phyloP scores from a whole-genome alignment of 2,888 invertebrate species.

The Gymnosoma rotundatum region DNA sequence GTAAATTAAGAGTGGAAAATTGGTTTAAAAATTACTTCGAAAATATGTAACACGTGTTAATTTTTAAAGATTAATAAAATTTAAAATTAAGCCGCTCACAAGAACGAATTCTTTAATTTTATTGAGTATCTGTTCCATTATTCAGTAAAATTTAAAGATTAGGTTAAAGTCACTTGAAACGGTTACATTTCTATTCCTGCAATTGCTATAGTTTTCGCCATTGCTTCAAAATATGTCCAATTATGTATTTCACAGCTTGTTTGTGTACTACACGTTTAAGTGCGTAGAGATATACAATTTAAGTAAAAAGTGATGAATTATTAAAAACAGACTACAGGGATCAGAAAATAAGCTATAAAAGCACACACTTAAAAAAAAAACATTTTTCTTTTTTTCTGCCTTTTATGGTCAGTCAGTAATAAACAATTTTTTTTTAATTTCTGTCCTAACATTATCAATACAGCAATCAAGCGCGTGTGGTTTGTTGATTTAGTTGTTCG shows the following conservation, averaged over 20 bases:
- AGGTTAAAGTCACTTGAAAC: too few species aligned
- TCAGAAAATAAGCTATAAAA: background rate
- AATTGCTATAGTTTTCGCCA: background rate
- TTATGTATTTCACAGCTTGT: background rate
- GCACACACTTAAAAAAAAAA: too few species aligned
- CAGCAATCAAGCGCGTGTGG: background rate
- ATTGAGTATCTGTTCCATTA: too few species aligned
- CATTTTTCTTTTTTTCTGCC: too few species aligned
- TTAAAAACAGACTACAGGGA: constrained; percentile 51
- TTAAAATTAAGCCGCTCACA: too few species aligned
- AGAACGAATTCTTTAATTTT: too few species aligned
- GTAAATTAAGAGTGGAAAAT: background rate
- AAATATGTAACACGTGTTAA: too few species aligned
- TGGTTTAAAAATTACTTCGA: background rate
- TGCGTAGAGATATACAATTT: background rate
- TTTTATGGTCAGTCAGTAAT: too few species aligned
- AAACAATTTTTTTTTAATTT: background rate
- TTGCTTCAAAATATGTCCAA: background rate
- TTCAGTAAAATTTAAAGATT: background rate
- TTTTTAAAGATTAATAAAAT: too few species aligned
- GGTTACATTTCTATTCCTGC: background rate
- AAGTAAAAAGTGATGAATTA: constrained; percentile 54
- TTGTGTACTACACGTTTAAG: background rate
- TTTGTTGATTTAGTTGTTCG: background rate
- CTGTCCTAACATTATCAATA: background rate